phyloP scores from a whole-genome alignment of 2,888 invertebrate species.

The Lathronympha strigana region DNA sequence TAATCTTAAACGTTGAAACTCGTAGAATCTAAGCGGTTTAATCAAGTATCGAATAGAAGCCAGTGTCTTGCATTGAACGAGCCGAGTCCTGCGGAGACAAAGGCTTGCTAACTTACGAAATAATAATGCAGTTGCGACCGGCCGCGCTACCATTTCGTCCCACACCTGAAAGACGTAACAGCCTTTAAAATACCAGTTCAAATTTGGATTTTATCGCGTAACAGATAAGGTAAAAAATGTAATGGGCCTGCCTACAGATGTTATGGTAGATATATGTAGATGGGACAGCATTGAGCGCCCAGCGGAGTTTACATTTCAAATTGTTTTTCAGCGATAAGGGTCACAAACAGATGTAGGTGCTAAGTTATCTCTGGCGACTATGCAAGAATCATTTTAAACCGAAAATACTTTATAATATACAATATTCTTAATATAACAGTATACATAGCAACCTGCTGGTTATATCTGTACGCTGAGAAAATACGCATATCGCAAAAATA shows the following conservation, averaged over 20 bases:
- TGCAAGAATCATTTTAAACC: not conserved
- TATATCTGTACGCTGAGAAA: no score
- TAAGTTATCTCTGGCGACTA: not conserved
- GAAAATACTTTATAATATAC: no score
- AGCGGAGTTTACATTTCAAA: not conserved
- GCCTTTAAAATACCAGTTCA: no score
- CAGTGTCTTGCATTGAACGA: slow-evolving; percentile 20
- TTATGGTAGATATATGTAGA: no score
- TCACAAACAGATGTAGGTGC: not conserved
- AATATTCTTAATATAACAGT: no score
- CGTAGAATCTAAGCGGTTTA: slow-evolving; percentile 1
- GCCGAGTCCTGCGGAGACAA: slow-evolving; percentile 18
- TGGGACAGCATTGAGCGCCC: not conserved
- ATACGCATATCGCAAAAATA: no score
- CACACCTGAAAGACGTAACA: no score
- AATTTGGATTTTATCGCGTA: no score
- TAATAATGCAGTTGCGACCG: slow-evolving; percentile 22
- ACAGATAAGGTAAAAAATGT: no score
- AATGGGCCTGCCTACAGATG: no score
- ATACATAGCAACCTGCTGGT: no score
- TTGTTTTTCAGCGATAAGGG: slow-evolving; percentile 6
- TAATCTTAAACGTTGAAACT: not conserved
- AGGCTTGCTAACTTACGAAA: slow-evolving; percentile 31
- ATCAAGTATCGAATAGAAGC: slow-evolving; percentile 18
- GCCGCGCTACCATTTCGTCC: not conserved